These are phyloP conservation scores for Adelges cooleyi DNA, from an alignment of 1,140 invertebrate species.

Conservation along the genomic window DNA sequence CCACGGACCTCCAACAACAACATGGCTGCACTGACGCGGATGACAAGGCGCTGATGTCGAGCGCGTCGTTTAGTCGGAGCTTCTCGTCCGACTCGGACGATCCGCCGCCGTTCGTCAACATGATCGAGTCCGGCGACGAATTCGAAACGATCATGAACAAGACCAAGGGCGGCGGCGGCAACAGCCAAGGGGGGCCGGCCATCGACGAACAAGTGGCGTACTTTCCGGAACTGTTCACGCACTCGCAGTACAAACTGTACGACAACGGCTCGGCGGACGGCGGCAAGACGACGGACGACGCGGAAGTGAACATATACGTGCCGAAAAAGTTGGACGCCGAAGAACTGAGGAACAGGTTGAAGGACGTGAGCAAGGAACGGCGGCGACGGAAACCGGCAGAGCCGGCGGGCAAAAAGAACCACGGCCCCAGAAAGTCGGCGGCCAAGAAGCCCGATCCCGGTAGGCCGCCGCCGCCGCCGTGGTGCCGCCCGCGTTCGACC, in stretches of 20 bases:
- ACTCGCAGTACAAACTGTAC: conserved; percentile 8
- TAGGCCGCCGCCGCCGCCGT: too few relatives aligned
- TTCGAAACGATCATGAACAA: neutral
- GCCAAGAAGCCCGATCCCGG: too few relatives aligned
- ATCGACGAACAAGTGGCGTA: conserved; percentile 13
- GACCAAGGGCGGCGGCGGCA: neutral
- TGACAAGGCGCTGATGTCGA: neutral
- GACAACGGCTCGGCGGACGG: neutral
- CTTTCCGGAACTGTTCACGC: conserved; percentile 10
- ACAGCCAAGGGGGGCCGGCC: neutral
- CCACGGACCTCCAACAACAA: neutral
- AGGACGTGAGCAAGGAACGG: neutral
- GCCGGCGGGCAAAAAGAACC: neutral
- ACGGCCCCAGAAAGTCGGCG: too few relatives aligned
- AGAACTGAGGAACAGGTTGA: neutral
- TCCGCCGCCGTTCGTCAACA: neutral
- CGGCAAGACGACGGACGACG: neutral
- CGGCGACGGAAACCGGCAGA: neutral
- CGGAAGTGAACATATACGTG: neutral
- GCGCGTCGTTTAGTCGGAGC: conserved; percentile 7
- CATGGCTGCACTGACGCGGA: neutral
- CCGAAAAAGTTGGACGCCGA: neutral
- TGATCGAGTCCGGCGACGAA: neutral
- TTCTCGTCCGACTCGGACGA: conserved; percentile 2
- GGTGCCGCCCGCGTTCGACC: too few relatives aligned